Percentiles rank a stretch among this genome's conserved stretches.
Conservation (phyloP, 2,888 invertebrate species). For the Ophion ellenae region DNA sequence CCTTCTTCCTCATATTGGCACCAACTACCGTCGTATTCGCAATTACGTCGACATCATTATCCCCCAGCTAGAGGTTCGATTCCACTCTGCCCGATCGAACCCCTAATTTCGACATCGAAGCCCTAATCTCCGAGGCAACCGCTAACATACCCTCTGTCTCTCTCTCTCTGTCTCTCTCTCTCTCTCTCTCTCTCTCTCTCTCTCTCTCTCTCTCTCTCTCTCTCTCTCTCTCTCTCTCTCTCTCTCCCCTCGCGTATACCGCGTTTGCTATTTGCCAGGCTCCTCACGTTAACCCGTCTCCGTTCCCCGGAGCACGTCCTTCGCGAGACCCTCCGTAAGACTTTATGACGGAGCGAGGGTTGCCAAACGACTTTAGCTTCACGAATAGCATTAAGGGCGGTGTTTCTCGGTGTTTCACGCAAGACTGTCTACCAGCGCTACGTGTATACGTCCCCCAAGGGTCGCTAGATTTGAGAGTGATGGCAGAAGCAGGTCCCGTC, state of each 20-base stretch:
- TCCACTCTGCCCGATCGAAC: constrained; percentile 70
- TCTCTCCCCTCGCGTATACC: constrained; percentile 20
- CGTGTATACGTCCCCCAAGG: constrained; percentile 49
- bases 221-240: constrained; percentile 40
- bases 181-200: constrained; percentile 20
- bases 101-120: constrained; percentile 70
- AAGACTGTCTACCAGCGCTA: constrained; percentile 9
- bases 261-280: constrained; percentile 27
- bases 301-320: constrained; percentile 3
- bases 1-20: constrained; percentile 19
- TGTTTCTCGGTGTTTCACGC: constrained; percentile 22
- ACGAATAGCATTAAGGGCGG: constrained; percentile 40
- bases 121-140: constrained; percentile 68
- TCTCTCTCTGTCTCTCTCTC: constrained; percentile 21
- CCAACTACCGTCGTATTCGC: constrained; percentile 62
- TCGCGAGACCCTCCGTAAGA: constrained; percentile 26
- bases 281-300: constrained; percentile 4
- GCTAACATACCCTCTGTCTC: constrained; percentile 28
- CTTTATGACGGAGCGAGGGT: constrained; percentile 63
- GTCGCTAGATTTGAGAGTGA: constrained; percentile 56
- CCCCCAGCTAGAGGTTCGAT: constrained; percentile 69
- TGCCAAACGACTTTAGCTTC: constrained; percentile 60
- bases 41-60: constrained; percentile 74
- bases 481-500: constrained; percentile 40
- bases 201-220: constrained; percentile 12